These are phyloP conservation scores for Eueremaeus valkanovi DNA, from an alignment of 2,888 invertebrate genomes.

Conservation along the genomic window DNA sequence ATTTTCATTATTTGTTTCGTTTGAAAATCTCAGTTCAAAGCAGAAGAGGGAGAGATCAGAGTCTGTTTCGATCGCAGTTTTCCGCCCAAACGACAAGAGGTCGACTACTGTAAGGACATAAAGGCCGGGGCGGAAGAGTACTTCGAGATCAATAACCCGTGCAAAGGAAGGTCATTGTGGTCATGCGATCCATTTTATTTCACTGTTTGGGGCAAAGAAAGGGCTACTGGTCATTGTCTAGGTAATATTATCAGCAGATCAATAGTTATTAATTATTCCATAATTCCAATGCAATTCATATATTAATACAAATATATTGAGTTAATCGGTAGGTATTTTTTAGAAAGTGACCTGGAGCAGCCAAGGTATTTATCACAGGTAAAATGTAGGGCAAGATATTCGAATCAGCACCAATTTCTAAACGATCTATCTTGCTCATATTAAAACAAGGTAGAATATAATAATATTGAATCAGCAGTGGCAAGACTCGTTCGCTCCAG, in stretches of 20 bases:
- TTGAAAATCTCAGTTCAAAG: constrained; percentile 38
- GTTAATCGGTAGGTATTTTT: no score
- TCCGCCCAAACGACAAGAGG: constrained; percentile 35
- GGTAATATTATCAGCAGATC: no score
- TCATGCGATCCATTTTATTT: constrained; percentile 40
- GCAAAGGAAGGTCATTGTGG: constrained; percentile 7
- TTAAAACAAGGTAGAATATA: no score
- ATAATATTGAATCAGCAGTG: no score
- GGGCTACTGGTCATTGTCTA: constrained; percentile 12
- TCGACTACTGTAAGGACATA: constrained; percentile 18
- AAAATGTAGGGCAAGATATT: no score
- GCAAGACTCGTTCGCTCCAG: no score
- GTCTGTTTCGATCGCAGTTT: constrained; percentile 42
- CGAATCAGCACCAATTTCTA: no score
- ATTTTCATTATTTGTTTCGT: neutral
- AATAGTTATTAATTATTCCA: no score
- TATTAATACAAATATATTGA: neutral
- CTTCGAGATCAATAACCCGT: constrained; percentile 31
- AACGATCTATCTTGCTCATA: no score
- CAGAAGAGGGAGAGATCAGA: constrained; percentile 42
- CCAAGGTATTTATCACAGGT: no score
- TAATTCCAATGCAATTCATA: neutral
- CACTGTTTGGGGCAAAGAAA: constrained; percentile 40
- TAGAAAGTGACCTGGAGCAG: no score
- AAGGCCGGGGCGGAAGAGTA: constrained; percentile 24